A percentile compares a stretch with the other conserved stretches of the same genome.
Conservation (phyloP, 2,888 invertebrate species). For the Callyntrura guangdongensis region DNA sequence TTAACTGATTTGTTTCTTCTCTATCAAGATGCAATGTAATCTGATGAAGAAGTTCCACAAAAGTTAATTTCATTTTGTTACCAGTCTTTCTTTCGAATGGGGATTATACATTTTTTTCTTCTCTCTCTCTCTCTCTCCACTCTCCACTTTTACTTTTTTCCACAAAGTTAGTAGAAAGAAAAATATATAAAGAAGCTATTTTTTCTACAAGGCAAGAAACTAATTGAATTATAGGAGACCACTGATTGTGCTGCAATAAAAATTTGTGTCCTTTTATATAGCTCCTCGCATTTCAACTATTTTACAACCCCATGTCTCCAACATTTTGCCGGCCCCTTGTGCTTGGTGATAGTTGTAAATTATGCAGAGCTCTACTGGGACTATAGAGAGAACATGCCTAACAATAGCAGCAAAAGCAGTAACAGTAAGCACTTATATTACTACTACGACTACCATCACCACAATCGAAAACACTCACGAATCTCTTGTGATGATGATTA, state of each 20-base stretch:
- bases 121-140: constrained; percentile 1
- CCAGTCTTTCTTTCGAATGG: constrained; percentile 20
- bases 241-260: constrained; percentile 70
- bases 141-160: neutral
- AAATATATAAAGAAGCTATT: neutral
- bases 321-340: constrained; percentile 45
- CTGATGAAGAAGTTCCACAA: constrained; percentile 56
- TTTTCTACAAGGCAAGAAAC: constrained; percentile 26
- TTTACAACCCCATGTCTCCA: constrained; percentile 46
- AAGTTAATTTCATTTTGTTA: constrained; percentile 61
- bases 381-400: constrained; percentile 26
- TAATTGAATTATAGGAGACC: constrained; percentile 73
- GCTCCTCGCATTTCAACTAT: constrained; percentile 47
- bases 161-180: neutral
- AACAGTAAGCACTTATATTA: neutral
- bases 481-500: constrained; percentile 41
- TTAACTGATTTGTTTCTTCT: constrained; percentile 64
- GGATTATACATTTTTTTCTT: constrained; percentile 46
- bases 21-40: constrained; percentile 56
- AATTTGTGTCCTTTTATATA: constrained; percentile 58
- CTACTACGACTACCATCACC: neutral
- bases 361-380: constrained; percentile 55
- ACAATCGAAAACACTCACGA: neutral
- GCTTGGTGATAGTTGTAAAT: constrained; percentile 64
- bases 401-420: constrained; percentile 21